These are phyloP conservation scores for Hycleus phaleratus DNA, from an alignment of 1,140 invertebrate species.

Conservation along the genomic window DNA sequence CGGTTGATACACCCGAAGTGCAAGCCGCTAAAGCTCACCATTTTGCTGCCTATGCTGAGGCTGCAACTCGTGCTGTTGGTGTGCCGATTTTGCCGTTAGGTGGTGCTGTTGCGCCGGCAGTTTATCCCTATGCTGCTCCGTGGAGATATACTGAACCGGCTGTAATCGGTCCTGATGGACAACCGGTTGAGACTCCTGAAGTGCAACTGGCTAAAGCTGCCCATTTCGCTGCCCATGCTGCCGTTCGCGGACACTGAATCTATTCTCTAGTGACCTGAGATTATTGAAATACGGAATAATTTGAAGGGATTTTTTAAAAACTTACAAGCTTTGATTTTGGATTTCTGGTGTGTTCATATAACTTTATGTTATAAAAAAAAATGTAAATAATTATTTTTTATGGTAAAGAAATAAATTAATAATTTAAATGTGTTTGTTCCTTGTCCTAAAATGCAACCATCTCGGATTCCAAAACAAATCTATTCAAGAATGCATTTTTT, in stretches of 20 bases:
- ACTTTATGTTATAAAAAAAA: no score
- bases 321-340: no score
- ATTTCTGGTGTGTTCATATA: no score
- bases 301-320: no score
- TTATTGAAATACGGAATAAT: no score
- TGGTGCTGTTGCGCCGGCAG: conserved; percentile 4
- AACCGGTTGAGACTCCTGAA: conserved; percentile 46
- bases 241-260: conserved; percentile 25
- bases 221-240: conserved; percentile 48
- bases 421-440: no score
- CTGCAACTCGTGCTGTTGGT: conserved; percentile 41
- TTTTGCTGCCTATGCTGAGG: conserved; percentile 40
- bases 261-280: not conserved
- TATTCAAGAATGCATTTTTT: no score
- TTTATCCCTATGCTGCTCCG: conserved; percentile 1
- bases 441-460: no score
- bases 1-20: conserved; percentile 52
- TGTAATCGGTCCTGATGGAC: conserved; percentile 30
- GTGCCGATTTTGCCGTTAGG: not conserved
- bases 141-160: conserved; percentile 1
- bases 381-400: no score
- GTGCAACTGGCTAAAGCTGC: conserved; percentile 52
- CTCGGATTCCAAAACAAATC: no score
- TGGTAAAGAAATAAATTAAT: no score
- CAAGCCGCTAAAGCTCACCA: conserved; percentile 53